Evolutionary conservation across 2,888 invertebrate genomes (phyloP), one percentile per base, ranked within the genome.

Genomic region (Sabatieria punctata): DNA sequence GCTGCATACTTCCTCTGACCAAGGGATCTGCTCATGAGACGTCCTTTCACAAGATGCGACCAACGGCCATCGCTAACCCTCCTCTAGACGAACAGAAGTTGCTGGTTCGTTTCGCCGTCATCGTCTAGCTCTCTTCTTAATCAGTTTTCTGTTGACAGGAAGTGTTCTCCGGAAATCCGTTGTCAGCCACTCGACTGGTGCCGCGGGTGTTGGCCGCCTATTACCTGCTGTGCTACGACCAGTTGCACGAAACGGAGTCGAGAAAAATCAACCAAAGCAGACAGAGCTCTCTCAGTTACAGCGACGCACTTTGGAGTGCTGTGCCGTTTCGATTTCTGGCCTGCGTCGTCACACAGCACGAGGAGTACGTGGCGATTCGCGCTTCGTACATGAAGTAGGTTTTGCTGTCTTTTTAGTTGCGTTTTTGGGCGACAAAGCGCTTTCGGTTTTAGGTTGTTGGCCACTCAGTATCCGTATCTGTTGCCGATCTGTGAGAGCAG

Each of bases 391-490:
- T 93, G 41, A 46, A 77, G 82, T 46, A 4, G 23, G 30, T 15
- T 8, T 37, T 42, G n/a, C 15, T 41, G 13, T 42, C 8, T 18
- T 43, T 43, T 8, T 43, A 22, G 8, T 8, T 43, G 13, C 6
- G 13, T 41, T 43, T 42, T 37, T 37, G 11, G 15, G 15, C 6
- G n/a, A n/a, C 38, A 13, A 21, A 22, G 27, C 11, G 15, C 33
- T 15, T 54, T 71, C 93, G 23, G n/a, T n/a, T n/a, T n/a, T n/a
- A n/a, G n/a, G n/a, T n/a, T n/a, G n/a, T 68, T 93, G 43, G 84
- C 85, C 0, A 85, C 84, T 0, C 91, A 93, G 68, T 91, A 86
- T 66, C 91, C 91, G 0, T 91, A 93, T 67, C 71, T 93, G 27
- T 89, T 91, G 4, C 4, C 39, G 4, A 4, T 39, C 21, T 15